Conservation (phyloP, 2,113 vertebrate genomes). For the Stigmatopora nigra region DNA sequence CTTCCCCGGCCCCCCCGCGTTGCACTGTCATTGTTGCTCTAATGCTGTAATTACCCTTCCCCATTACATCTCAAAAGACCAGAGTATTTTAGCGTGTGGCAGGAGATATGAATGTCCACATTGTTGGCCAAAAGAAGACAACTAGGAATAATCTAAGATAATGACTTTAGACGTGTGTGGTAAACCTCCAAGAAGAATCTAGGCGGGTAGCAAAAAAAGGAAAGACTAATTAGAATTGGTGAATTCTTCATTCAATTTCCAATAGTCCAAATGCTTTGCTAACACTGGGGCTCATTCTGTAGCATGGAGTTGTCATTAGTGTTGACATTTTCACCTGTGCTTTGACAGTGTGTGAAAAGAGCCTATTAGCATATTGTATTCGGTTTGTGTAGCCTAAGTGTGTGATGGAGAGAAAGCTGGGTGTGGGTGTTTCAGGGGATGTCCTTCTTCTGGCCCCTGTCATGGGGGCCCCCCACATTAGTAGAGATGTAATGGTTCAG, state of each 20-base stretch:
- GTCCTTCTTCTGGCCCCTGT: constrained; percentile 17
- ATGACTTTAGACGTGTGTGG: constrained; percentile 6
- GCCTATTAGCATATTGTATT: constrained; percentile 12
- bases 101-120: constrained; percentile 10
- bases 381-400: neutral
- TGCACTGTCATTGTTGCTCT: constrained; percentile 38
- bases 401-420: constrained; percentile 4
- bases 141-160: constrained; percentile 9
- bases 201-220: neutral
- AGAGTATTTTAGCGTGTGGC: constrained; percentile 11
- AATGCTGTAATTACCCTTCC: constrained; percentile 53
- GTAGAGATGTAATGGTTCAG: constrained; percentile 48
- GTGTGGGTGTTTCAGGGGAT: constrained; percentile 28
- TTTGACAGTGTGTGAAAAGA: neutral
- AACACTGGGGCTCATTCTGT: neutral
- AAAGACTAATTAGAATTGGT: neutral
- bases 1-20: constrained; percentile 26
- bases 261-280: neutral
- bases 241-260: neutral
- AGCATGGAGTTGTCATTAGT: neutral
- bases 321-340: constrained; percentile 3
- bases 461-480: constrained; percentile 27
- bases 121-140: constrained; percentile 16
- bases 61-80: constrained; percentile 28
- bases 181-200: neutral